These are phyloP conservation scores for Procambarus clarkii DNA, from an alignment of 1,140 invertebrate species.

Conservation along the genomic window DNA sequence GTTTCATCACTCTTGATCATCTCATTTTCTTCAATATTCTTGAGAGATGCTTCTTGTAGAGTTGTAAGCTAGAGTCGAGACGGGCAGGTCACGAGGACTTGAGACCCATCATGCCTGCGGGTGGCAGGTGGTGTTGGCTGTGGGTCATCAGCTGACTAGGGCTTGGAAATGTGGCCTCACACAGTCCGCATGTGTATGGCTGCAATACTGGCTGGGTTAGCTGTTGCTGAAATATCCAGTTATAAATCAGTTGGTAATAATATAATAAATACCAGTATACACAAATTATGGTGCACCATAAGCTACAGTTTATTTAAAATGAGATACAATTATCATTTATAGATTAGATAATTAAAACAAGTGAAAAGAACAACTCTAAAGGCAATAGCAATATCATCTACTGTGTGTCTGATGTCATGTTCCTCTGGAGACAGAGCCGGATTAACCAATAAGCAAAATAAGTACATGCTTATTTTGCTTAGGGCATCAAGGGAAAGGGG, in stretches of 20 bases:
- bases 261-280: too few species aligned
- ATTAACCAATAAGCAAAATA: too few species aligned
- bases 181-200: conserved; percentile 26
- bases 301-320: not conserved
- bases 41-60: not conserved
- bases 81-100: conserved; percentile 14
- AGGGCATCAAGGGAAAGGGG: too few species aligned
- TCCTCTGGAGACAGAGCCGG: too few species aligned
- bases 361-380: too few species aligned
- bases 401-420: too few species aligned
- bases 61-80: not conserved
- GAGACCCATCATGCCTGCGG: not conserved
- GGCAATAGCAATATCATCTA: too few species aligned
- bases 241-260: not conserved
- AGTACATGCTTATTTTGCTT: too few species aligned
- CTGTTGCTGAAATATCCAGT: conserved; percentile 40
- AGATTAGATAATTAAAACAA: too few species aligned
- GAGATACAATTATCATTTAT: not conserved
- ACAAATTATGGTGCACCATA: not conserved
- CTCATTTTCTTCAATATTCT: not conserved
- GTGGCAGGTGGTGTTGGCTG: conserved; percentile 9
- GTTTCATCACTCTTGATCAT: not conserved
- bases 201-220: conserved; percentile 15
- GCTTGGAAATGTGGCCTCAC: conserved; percentile 41
- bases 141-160: conserved; percentile 30